Percentiles rank a stretch among this genome's conserved stretches.
These are phyloP conservation scores for Dascyllus trimaculatus DNA, from an alignment of 2,113 vertebrate species.

Conservation along the genomic window DNA sequence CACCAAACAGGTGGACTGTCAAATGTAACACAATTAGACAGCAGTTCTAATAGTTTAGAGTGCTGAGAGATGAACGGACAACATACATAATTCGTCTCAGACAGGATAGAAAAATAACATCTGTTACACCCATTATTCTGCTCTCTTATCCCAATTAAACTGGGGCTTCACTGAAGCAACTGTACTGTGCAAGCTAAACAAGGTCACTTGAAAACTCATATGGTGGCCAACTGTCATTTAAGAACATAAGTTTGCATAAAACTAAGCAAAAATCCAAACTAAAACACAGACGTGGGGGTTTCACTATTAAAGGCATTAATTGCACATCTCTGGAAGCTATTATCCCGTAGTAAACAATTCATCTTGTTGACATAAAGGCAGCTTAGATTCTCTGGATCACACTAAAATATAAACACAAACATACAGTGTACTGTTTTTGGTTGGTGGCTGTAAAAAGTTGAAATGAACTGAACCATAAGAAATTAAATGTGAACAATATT, in stretches of 20 bases:
- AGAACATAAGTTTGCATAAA: slow-evolving; percentile 44
- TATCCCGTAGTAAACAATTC: slow-evolving; percentile 53
- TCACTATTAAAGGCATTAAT: slow-evolving; percentile 55
- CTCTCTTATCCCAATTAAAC: slow-evolving; percentile 40
- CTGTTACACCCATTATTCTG: slow-evolving; percentile 34
- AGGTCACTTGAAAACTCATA: slow-evolving; percentile 78
- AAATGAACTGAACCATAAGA: slow-evolving; percentile 19
- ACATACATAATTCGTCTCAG: slow-evolving; percentile 43
- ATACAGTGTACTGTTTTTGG: slow-evolving; percentile 27
- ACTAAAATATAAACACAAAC: slow-evolving; percentile 32
- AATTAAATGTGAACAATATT: slow-evolving; percentile 23
- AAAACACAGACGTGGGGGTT: slow-evolving; percentile 29
- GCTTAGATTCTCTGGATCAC: slow-evolving; percentile 44
- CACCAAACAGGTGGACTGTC: slow-evolving; percentile 37
- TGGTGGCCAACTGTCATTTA: slow-evolving; percentile 27
- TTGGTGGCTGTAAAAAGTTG: background rate
- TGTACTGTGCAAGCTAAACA: slow-evolving; percentile 76
- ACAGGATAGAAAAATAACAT: slow-evolving; percentile 80
- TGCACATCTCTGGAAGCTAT: slow-evolving; percentile 58
- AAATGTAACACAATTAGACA: slow-evolving; percentile 47
- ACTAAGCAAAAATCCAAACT: slow-evolving; percentile 32
- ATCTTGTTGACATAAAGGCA: slow-evolving; percentile 66
- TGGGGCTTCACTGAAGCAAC: slow-evolving; percentile 76
- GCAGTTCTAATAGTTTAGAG: slow-evolving; percentile 49
- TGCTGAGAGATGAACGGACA: slow-evolving; percentile 49